These are phyloP conservation scores for Platysternon megacephalum DNA, from an alignment of 2,113 vertebrate genomes.

Conservation along the genomic window DNA sequence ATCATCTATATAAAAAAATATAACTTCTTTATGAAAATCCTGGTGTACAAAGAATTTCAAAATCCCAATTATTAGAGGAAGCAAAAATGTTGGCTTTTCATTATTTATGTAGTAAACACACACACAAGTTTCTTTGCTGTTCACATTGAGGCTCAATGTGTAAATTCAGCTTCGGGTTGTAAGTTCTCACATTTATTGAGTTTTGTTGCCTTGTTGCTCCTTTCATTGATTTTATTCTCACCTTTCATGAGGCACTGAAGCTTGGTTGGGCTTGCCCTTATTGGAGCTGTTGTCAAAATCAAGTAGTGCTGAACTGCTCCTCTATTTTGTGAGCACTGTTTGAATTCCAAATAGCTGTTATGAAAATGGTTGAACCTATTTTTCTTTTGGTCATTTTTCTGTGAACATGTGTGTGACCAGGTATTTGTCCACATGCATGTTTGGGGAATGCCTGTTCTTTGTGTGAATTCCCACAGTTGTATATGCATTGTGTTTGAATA, in stretches of 20 bases:
- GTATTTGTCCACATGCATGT: neutral
- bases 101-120: neutral
- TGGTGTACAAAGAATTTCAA: neutral
- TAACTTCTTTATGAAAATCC: neutral
- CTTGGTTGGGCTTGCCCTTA: neutral
- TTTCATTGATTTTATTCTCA: neutral
- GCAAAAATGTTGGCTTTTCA: neutral
- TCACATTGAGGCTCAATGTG: neutral
- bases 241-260: neutral
- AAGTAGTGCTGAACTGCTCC: neutral
- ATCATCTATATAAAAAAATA: neutral
- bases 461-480: neutral
- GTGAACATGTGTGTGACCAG: neutral
- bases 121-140: fast-evolving
- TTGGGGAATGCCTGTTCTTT: neutral
- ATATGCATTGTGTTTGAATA: neutral
- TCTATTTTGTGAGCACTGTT: neutral
- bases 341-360: neutral
- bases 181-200: neutral
- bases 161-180: neutral
- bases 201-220: fast-evolving
- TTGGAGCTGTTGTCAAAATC: neutral
- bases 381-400: neutral
- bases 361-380: neutral
- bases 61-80: neutral